Conservation (phyloP, 2,797 vertebrate species). For the Karalla daura region DNA sequence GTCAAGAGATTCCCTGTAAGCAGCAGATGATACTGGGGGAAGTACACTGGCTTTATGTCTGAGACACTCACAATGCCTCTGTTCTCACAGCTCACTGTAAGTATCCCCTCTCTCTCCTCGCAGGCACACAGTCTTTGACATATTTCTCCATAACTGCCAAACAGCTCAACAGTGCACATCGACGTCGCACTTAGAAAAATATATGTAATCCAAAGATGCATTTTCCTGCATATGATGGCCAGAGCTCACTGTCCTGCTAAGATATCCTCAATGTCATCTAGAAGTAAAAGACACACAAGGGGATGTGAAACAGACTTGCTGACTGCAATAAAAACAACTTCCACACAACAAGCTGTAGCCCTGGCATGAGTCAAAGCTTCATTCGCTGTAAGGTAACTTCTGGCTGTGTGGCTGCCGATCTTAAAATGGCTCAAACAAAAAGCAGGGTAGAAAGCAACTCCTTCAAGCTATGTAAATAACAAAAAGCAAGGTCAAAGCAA, state of each 20-base stretch:
- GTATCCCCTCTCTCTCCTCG: slow-evolving; percentile 94
- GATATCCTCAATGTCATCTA: slow-evolving; percentile 82
- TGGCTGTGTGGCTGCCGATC: slow-evolving; percentile 54
- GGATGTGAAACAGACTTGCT: slow-evolving; percentile 52
- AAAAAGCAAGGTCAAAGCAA: slow-evolving; percentile 74
- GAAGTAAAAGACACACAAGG: slow-evolving; percentile 78
- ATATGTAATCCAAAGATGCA: slow-evolving; percentile 94
- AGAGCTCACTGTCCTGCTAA: slow-evolving; percentile 72
- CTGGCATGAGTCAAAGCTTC: slow-evolving; percentile 58
- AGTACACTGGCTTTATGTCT: slow-evolving; percentile 90
- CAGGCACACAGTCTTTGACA: slow-evolving; percentile 95
- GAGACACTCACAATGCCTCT: slow-evolving; percentile 92
- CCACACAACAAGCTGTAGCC: slow-evolving; percentile 44
- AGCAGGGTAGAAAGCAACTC: slow-evolving; percentile 61
- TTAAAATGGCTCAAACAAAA: slow-evolving; percentile 64
- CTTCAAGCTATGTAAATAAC: slow-evolving; percentile 62
- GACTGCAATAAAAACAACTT: slow-evolving; percentile 56
- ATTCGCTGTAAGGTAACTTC: slow-evolving; percentile 71
- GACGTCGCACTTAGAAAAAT: slow-evolving; percentile 89
- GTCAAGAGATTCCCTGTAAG: slow-evolving; percentile 93
- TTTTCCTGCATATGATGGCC: slow-evolving; percentile 80
- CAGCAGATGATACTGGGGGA: slow-evolving; percentile 92
- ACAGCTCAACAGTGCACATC: slow-evolving; percentile 88
- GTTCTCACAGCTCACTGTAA: slow-evolving; percentile 96
- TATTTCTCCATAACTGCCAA: slow-evolving; percentile 92